Percentiles rank a stretch among this genome's conserved stretches.
Evolutionary conservation across 1,140 invertebrate genomes (phyloP).

Genomic region (Drosophila azteca): DNA sequence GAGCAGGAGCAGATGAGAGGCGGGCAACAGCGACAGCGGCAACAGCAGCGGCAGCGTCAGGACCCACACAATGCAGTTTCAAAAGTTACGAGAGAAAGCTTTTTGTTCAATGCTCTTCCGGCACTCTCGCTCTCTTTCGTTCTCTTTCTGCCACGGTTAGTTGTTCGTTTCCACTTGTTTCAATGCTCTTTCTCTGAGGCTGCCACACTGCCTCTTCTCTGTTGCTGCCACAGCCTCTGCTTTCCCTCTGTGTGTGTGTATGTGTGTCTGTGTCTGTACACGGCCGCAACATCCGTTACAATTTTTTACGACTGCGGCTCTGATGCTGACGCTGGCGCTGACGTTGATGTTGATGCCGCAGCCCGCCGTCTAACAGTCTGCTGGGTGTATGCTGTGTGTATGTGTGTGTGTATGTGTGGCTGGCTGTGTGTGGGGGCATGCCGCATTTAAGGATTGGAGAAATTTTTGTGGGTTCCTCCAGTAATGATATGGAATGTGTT

Average conservation of each 20-base stretch:
- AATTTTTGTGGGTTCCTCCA: slow-evolving; percentile 80
- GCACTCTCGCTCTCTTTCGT: slow-evolving; percentile 28
- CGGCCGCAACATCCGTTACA: slow-evolving; percentile 79
- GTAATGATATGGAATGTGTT: slow-evolving; percentile 83
- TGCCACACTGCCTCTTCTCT: slow-evolving; percentile 2
- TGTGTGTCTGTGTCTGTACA: slow-evolving; percentile 46
- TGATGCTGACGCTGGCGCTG: slow-evolving; percentile 28
- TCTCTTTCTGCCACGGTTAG: slow-evolving; percentile 19
- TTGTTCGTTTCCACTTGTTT: slow-evolving; percentile 76
- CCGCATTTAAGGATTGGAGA: slow-evolving; percentile 80
- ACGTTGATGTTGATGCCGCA: slow-evolving; percentile 72
- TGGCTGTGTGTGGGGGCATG: slow-evolving; percentile 42
- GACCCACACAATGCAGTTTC: slow-evolving; percentile 60
- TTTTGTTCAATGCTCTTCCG: slow-evolving; percentile 8
- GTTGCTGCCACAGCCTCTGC: neutral
- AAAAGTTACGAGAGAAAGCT: slow-evolving; percentile 54
- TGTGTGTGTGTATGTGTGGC: slow-evolving; percentile 11
- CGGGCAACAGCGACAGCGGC: no score
- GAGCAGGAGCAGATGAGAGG: no score
- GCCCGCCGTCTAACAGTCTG: slow-evolving; percentile 36
- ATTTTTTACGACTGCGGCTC: slow-evolving; percentile 75
- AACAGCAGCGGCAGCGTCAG: slow-evolving; percentile 4
- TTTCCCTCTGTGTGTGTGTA: slow-evolving; percentile 16
- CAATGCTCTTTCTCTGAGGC: slow-evolving; percentile 23
- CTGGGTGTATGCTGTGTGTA: slow-evolving; percentile 11